Conservation (phyloP, 2,113 vertebrate genomes). For the Pedionomus torquatus region DNA sequence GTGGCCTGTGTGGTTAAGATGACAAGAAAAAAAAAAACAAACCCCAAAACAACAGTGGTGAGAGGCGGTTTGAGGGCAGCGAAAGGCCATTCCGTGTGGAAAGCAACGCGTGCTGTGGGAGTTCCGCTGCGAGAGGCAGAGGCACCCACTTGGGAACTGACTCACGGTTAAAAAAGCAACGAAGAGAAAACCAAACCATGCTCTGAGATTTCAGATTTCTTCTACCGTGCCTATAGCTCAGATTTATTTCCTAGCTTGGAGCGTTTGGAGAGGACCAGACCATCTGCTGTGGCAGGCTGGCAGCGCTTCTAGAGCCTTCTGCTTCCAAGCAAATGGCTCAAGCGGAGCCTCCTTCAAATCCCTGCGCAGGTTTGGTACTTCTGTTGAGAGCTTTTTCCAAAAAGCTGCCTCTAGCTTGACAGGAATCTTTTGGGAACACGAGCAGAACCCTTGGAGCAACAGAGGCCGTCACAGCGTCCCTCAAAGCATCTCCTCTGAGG, state of each 20-base stretch:
- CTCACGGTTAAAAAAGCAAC: not conserved
- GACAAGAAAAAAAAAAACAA: not conserved
- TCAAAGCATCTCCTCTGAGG: not conserved
- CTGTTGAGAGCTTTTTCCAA: not conserved
- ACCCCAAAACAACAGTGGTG: not conserved
- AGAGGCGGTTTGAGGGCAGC: not conserved
- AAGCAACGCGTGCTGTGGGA: fast-evolving
- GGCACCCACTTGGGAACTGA: not conserved
- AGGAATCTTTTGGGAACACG: not conserved
- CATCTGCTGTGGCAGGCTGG: not conserved
- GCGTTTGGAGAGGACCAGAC: not conserved
- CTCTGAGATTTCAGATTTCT: not conserved
- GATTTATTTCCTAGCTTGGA: not conserved
- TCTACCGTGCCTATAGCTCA: not conserved
- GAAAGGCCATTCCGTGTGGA: not conserved
- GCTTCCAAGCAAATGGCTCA: not conserved
- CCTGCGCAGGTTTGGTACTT: fast-evolving
- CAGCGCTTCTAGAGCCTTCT: not conserved
- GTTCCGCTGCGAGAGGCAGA: not conserved
- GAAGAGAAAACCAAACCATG: fast-evolving
- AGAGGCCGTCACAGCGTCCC: not conserved
- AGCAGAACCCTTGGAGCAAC: not conserved
- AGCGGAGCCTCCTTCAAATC: not conserved
- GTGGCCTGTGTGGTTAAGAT: slow-evolving; percentile 76
- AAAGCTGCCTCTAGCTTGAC: not conserved